These are phyloP conservation scores for Percopsis transmontana DNA, from an alignment of 2,113 vertebrate species.

Conservation along the genomic window DNA sequence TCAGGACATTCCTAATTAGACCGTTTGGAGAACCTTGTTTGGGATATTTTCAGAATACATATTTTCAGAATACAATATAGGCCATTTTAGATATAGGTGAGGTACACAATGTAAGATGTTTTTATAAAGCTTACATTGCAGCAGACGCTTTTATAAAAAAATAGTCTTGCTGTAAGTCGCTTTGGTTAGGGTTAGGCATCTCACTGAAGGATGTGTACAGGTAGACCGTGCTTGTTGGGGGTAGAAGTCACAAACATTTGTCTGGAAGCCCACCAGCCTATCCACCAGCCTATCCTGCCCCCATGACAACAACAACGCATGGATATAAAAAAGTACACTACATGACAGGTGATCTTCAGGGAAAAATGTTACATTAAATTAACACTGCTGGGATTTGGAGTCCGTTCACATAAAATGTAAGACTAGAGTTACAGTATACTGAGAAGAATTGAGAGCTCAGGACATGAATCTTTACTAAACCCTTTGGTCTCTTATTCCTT, in stretches of 20 bases:
- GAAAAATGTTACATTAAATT: not conserved
- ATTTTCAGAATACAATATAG: conserved; percentile 2
- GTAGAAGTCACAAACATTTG: no score
- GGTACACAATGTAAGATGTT: no score
- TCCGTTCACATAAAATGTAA: conserved; percentile 9
- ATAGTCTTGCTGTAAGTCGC: no score
- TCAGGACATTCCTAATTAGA: conserved; percentile 48
- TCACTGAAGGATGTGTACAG: no score
- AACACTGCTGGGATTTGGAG: not conserved
- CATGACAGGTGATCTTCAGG: not conserved
- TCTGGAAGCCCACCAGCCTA: no score
- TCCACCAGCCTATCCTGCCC: no score
- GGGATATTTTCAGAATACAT: conserved; percentile 1
- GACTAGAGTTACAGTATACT: not conserved
- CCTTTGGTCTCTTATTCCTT: not conserved
- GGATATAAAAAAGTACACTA: no score
- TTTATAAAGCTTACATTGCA: no score
- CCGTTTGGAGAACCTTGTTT: conserved; percentile 22
- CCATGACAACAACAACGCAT: no score
- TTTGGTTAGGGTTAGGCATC: no score
- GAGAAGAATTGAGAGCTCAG: not conserved
- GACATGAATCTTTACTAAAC: not conserved
- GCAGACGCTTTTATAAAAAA: not conserved
- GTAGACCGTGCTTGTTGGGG: no score
- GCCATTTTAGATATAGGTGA: no score